These are phyloP conservation scores for Tympanuchus pallidicinctus DNA, from an alignment of 2,113 vertebrate genomes.

Conservation along the genomic window DNA sequence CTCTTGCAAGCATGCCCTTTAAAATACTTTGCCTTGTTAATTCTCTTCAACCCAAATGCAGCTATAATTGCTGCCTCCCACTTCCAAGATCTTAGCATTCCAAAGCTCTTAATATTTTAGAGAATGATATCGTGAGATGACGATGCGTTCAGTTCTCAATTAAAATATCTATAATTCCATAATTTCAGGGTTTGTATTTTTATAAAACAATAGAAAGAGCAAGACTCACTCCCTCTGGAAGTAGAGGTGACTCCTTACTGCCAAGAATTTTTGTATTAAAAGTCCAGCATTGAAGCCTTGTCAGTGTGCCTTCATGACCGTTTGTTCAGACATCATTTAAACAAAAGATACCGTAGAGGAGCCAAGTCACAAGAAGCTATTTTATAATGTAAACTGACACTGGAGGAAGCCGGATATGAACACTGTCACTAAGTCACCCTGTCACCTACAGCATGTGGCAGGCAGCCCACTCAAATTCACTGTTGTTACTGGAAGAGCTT, in stretches of 20 bases:
- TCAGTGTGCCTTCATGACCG: not conserved
- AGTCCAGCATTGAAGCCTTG: not conserved
- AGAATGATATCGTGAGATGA: not conserved
- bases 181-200: not conserved
- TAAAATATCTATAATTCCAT: not conserved
- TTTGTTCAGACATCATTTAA: not conserved
- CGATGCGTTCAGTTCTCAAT: not conserved
- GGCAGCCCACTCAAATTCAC: not conserved
- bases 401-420: constrained; percentile 1
- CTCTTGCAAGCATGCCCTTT: not conserved
- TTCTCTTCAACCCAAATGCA: not conserved
- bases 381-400: not conserved
- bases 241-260: not conserved
- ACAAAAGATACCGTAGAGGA: not conserved
- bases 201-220: not conserved
- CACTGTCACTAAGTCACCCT: not conserved
- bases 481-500: not conserved
- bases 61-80: not conserved
- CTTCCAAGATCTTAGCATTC: not conserved
- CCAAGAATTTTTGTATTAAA: not conserved
- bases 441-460: not conserved
- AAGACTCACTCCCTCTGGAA: not conserved
- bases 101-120: not conserved
- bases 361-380: not conserved
- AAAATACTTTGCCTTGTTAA: not conserved